Evolutionary conservation across 2,888 invertebrate genomes (phyloP).

Genomic region (Spilarctia lutea): DNA sequence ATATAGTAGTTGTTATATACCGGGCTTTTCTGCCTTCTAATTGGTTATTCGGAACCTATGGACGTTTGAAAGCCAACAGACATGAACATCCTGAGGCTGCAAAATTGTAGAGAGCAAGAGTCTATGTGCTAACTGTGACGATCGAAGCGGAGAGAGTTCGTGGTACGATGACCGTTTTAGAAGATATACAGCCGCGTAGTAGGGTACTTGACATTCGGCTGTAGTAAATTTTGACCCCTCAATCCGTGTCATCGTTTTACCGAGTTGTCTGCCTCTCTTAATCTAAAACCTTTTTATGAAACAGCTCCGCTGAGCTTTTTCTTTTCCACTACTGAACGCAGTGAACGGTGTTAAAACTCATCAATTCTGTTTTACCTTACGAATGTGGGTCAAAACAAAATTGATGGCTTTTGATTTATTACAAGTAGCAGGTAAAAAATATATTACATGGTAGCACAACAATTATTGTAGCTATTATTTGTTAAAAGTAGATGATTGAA

Average conservation of each 20-base stretch:
- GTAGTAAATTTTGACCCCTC: neutral
- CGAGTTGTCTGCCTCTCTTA: too few relatives aligned
- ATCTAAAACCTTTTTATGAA: too few relatives aligned
- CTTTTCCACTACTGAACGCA: neutral
- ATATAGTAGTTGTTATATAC: neutral
- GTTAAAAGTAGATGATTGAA: neutral
- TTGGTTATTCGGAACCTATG: neutral
- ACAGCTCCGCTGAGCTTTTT: neutral
- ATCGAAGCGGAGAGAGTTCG: too few relatives aligned
- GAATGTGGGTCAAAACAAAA: neutral
- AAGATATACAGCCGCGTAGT: neutral
- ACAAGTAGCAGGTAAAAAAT: neutral
- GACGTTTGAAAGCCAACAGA: neutral
- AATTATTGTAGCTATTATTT: neutral
- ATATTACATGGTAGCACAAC: neutral
- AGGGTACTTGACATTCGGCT: neutral
- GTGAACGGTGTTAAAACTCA: neutral
- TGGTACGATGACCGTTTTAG: too few relatives aligned
- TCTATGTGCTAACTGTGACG: too few relatives aligned
- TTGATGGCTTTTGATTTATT: neutral
- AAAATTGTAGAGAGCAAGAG: neutral
- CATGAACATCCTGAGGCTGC: neutral
- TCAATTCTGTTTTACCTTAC: neutral
- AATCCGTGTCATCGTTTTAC: neutral
- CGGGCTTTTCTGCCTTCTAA: neutral